Conservation (phyloP, 2,888 invertebrate genomes). For the Epinotia bilunana region DNA sequence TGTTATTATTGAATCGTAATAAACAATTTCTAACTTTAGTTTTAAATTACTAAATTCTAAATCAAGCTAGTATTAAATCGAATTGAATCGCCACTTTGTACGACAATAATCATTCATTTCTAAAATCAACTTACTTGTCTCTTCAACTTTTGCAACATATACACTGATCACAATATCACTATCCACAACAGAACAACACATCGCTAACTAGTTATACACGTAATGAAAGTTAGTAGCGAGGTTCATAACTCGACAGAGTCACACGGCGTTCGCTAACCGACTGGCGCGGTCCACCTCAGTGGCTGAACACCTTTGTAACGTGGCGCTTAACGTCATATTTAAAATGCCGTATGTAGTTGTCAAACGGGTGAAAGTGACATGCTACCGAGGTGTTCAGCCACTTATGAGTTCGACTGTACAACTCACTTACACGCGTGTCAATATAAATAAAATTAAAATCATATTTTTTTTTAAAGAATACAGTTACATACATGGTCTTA, state of each 20-base stretch:
- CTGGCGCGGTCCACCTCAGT: background rate
- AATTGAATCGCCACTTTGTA: background rate
- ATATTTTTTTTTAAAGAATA: too few relatives aligned
- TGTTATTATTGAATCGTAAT: too few relatives aligned
- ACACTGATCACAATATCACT: background rate
- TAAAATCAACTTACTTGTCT: slow-evolving; percentile 1
- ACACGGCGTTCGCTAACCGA: slow-evolving; percentile 9
- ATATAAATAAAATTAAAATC: too few relatives aligned
- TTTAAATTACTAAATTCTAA: background rate
- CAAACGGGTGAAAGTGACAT: too few relatives aligned
- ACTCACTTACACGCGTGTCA: too few relatives aligned
- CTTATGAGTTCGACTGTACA: too few relatives aligned
- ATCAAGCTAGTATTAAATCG: background rate
- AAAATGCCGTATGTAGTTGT: too few relatives aligned
- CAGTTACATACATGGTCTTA: too few relatives aligned
- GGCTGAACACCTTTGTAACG: too few relatives aligned
- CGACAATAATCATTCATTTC: background rate
- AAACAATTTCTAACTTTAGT: background rate
- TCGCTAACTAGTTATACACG: slow-evolving; percentile 25
- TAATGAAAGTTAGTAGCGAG: slow-evolving; percentile 5
- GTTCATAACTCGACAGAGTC: slow-evolving; percentile 4
- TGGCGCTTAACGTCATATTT: too few relatives aligned
- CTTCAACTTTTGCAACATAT: background rate
- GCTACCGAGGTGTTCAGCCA: too few relatives aligned
- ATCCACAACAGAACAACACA: background rate